Percentiles rank a stretch among this genome's conserved stretches.
Conservation (phyloP, 2,888 invertebrate genomes). For the Esperia sulphurella region DNA sequence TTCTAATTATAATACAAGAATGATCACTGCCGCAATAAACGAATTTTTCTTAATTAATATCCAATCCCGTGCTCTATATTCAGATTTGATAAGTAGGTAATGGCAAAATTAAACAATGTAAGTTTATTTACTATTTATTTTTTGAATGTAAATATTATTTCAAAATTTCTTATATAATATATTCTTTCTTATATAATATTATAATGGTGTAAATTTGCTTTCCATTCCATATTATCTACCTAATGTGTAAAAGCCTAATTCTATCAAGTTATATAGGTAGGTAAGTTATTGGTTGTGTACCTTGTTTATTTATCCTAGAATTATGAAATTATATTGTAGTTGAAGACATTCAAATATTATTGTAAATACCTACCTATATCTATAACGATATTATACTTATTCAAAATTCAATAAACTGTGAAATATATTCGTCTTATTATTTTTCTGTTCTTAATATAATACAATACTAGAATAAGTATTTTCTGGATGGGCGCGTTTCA, state of each 20-base stretch:
- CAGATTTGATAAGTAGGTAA: too few relatives aligned
- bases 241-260: background rate
- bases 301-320: slow-evolving; percentile 51
- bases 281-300: slow-evolving; percentile 50
- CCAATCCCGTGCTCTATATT: background rate
- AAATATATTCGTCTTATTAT: slow-evolving; percentile 26
- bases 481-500: too few relatives aligned
- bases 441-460: slow-evolving; percentile 6
- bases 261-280: slow-evolving; percentile 4
- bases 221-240: background rate
- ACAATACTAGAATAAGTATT: background rate
- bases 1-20: slow-evolving; percentile 5
- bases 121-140: background rate
- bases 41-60: slow-evolving; percentile 25
- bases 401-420: slow-evolving; percentile 66
- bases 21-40: slow-evolving; percentile 45
- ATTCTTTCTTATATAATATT: background rate
- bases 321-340: slow-evolving; percentile 50
- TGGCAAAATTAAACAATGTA: too few relatives aligned
- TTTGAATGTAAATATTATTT: too few relatives aligned
- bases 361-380: slow-evolving; percentile 62
- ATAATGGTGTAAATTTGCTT: background rate
- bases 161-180: background rate
- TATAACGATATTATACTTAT: slow-evolving; percentile 49
- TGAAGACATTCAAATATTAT: slow-evolving; percentile 48